phyloP scores from a whole-genome alignment of 2,797 vertebrate species.

The Hemitrygon akajei region DNA sequence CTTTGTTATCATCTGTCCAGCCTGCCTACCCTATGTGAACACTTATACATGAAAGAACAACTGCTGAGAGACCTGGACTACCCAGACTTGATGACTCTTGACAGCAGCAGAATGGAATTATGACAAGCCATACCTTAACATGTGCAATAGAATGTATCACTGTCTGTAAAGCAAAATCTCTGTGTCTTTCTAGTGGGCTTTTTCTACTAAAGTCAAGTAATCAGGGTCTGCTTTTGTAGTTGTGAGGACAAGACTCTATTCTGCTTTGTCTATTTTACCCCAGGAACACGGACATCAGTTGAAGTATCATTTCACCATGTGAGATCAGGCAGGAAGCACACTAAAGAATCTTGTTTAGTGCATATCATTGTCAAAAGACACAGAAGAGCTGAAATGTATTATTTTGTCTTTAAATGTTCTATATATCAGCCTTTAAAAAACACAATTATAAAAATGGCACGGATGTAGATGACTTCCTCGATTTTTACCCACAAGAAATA shows the following conservation, averaged over 20 bases:
- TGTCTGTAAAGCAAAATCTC: neutral
- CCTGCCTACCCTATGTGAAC: neutral
- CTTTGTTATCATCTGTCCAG: neutral
- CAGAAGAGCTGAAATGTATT: neutral
- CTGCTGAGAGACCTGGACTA: neutral
- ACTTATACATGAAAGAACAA: neutral
- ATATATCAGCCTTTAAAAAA: neutral
- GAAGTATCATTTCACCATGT: neutral
- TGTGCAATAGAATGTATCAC: neutral
- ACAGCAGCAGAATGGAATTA: neutral
- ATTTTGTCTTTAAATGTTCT: neutral
- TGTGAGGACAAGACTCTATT: neutral
- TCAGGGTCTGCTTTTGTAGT: neutral
- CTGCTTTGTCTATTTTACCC: neutral
- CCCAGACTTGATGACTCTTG: neutral
- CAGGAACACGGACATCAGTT: neutral
- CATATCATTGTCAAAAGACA: neutral
- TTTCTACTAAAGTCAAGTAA: neutral
- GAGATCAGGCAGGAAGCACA: neutral
- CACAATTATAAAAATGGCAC: neutral
- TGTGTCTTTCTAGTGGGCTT: neutral
- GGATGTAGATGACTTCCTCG: neutral
- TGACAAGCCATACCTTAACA: neutral
- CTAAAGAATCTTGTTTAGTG: neutral
- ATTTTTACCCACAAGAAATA: neutral